phyloP scores from a whole-genome alignment of 2,113 vertebrate species.

The Sebastes schlegelii region DNA sequence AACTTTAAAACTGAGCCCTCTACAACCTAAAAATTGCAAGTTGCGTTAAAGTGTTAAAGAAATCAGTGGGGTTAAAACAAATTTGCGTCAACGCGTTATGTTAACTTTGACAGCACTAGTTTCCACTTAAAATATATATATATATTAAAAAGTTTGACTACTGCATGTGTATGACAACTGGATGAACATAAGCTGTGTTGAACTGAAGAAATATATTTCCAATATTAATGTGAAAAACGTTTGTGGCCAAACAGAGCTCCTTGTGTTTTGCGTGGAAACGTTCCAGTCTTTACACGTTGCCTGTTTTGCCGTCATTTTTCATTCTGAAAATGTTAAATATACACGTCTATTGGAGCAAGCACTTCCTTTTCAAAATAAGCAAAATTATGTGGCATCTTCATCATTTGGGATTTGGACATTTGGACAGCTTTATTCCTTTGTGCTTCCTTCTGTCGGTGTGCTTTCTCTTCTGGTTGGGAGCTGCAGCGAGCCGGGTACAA shows the following conservation, averaged over 20 bases:
- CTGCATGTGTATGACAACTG: slow-evolving; percentile 9
- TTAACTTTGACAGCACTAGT: no score
- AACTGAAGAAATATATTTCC: slow-evolving; percentile 22
- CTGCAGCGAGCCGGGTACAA: slow-evolving; percentile 70
- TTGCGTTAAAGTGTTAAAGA: no score
- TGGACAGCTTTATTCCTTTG: slow-evolving; percentile 75
- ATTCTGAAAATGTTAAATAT: slow-evolving; percentile 79
- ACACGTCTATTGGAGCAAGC: slow-evolving; percentile 73
- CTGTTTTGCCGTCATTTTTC: slow-evolving; percentile 75
- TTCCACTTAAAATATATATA: not conserved
- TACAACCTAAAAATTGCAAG: no score
- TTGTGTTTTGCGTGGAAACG: slow-evolving; percentile 66
- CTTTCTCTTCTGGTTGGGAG: slow-evolving; percentile 72
- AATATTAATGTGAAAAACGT: slow-evolving; percentile 50
- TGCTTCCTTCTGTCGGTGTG: slow-evolving; percentile 52
- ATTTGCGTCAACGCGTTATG: no score
- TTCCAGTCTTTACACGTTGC: slow-evolving; percentile 61
- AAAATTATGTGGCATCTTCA: slow-evolving; percentile 68
- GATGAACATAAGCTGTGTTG: slow-evolving; percentile 16
- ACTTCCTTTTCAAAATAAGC: slow-evolving; percentile 79
- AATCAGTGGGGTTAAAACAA: no score
- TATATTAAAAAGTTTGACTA: slow-evolving; percentile 10
- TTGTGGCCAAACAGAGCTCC: slow-evolving; percentile 35
- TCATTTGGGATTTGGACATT: slow-evolving; percentile 65
- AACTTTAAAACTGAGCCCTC: no score